Conservation (phyloP, 2,888 invertebrate genomes). For the Mythimna impura region DNA sequence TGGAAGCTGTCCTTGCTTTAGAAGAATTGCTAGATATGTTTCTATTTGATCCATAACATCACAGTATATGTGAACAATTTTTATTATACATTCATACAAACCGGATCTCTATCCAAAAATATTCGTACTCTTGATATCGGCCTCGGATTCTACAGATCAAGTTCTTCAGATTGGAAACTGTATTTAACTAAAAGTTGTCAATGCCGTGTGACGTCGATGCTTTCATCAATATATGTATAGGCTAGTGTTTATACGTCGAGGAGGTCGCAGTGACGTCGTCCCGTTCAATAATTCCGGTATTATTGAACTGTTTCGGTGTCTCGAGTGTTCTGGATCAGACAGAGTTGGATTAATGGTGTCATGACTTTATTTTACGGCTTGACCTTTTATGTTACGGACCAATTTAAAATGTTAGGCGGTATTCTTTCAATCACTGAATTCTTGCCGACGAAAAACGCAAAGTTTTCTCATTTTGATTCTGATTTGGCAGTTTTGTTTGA, state of each 20-base stretch:
- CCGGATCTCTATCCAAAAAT: slow-evolving; percentile 42
- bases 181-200: slow-evolving; percentile 60
- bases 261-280: slow-evolving; percentile 52
- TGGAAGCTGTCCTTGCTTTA: slow-evolving; percentile 11
- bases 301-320: slow-evolving; percentile 47
- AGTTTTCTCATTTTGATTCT: not conserved
- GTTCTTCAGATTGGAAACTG: slow-evolving; percentile 55
- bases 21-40: slow-evolving; percentile 21
- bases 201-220: slow-evolving; percentile 63
- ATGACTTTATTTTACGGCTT: slow-evolving; percentile 31
- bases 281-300: slow-evolving; percentile 53
- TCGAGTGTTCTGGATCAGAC: slow-evolving; percentile 28
- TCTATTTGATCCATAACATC: slow-evolving; percentile 3
- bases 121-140: slow-evolving; percentile 36
- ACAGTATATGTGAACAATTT: slow-evolving; percentile 11
- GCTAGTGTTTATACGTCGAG: slow-evolving; percentile 62
- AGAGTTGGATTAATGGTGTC: slow-evolving; percentile 37
- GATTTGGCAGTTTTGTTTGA: not conserved
- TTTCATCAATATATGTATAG: slow-evolving; percentile 54
- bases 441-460: not conserved
- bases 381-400: slow-evolving; percentile 12
- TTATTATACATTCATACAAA: slow-evolving; percentile 24
- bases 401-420: slow-evolving; percentile 12
- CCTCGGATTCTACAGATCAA: slow-evolving; percentile 45
- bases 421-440: slow-evolving; percentile 11